Evolutionary conservation across 2,888 invertebrate species (phyloP).

Genomic region (Zonitis immaculata): DNA sequence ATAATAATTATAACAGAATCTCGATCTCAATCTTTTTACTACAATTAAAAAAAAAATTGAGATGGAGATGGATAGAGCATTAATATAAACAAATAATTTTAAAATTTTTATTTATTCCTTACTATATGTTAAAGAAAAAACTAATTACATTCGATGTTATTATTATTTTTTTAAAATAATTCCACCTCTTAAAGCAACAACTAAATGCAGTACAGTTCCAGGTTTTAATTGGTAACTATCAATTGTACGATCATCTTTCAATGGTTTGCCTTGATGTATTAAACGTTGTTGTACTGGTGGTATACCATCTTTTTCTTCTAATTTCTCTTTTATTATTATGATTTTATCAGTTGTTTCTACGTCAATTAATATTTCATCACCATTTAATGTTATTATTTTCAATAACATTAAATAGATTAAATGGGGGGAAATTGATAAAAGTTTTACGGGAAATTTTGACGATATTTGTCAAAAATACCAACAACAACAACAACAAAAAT

Average conservation of each 20-base stretch:
- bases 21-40: background rate
- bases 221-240: conserved; percentile 42
- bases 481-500: background rate
- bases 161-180: background rate
- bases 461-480: background rate
- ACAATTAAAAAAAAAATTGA: background rate
- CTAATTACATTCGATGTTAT: background rate
- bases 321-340: conserved; percentile 40
- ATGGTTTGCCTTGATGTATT: conserved; percentile 44
- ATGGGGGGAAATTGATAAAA: background rate
- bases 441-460: background rate
- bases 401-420: conserved; percentile 35
- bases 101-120: background rate
- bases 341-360: conserved; percentile 44
- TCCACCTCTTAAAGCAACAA: conserved; percentile 45
- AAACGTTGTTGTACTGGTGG: conserved; percentile 44
- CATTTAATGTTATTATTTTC: conserved; percentile 44
- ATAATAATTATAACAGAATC: background rate
- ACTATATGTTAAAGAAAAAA: too few relatives aligned
- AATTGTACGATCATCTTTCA: conserved; percentile 43
- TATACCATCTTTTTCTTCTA: conserved; percentile 46
- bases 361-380: conserved; percentile 43
- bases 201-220: conserved; percentile 43
- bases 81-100: background rate
- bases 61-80: background rate